Base-by-base conservation (phyloP, 30 jellyfish, hydroid and myxozoan species). In the Euphysa ruthae region DNA sequence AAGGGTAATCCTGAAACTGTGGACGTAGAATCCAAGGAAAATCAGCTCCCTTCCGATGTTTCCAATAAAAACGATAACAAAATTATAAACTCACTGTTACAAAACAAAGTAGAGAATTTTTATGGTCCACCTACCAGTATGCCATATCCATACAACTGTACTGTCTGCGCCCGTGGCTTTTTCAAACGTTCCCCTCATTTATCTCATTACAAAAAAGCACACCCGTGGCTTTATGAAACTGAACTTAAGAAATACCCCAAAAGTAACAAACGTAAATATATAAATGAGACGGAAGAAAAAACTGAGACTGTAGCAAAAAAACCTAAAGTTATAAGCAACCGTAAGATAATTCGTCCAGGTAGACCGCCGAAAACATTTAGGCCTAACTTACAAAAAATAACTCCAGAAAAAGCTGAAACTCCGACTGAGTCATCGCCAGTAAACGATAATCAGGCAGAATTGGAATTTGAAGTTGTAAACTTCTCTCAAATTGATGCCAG, bases 81-180 rank as follows among this genome's bases (percentile, higher is more conserved):
- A 29, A 46, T 46, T n/a, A 46, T 46, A 5, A 8, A 46, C 23
- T n/a, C 60, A 46, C 60, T 46, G 18, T 29, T 46, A n/a, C 18
- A 46, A 8, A 46, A 8, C 2, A 46, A 46, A 46, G 18, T 29
- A 2, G 3, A 46, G 10, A 46, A 2, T 46, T 46, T 46, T 46
- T 46, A 2, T 46, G 23, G 3, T 46, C 60, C 18, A 8, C 60
- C 60, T 46, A 46, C 10, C 10, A 29, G 18, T 8, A 25, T 49
- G 49, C 80, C 80, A 22, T 68, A 68, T 38, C 80, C 80, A 26
- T 49, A 21, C 76, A 43, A 52, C 15, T 68, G 80, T 46, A 14
- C 43, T 4, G 74, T 49, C 21, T 68, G 80, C 69, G 35, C 51
- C 54, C 46, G 49, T n/a, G 80, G 80, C 4, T 68, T 21, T 46